These are phyloP conservation scores for Craseonycteris thonglongyai DNA, from an alignment of 2,113 vertebrate species.

Conservation along the genomic window DNA sequence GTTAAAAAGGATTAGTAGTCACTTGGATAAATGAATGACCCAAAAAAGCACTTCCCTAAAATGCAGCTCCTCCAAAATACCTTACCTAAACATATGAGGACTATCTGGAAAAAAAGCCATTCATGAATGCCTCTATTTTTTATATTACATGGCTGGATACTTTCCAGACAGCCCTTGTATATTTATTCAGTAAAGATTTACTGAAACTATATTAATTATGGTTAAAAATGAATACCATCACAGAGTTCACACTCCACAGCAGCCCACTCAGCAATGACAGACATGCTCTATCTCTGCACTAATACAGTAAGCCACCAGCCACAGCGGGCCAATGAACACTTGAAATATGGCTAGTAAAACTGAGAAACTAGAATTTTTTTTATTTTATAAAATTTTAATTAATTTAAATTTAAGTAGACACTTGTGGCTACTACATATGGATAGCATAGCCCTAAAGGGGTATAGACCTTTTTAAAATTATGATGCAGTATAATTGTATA, in stretches of 20 bases:
- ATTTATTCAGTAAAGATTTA: background rate
- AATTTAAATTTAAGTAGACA: background rate
- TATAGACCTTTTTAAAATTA: background rate
- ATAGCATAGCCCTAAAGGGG: background rate
- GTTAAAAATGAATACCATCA: background rate
- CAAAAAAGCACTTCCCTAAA: background rate
- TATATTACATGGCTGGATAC: no score
- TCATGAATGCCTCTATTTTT: no score
- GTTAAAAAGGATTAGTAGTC: background rate
- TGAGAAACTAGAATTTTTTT: background rate
- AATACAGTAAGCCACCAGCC: background rate
- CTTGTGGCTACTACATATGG: background rate
- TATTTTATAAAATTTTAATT: background rate
- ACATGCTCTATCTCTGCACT: background rate
- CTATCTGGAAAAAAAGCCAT: no score
- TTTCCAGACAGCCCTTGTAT: no score
- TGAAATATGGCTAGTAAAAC: background rate
- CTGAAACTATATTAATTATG: background rate
- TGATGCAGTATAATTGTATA: background rate
- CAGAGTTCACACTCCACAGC: background rate
- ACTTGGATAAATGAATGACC: background rate
- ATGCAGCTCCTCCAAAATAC: background rate
- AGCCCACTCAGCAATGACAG: background rate
- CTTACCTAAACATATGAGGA: background rate
- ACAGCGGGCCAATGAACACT: background rate